Evolutionary conservation across 2,797 vertebrate genomes (phyloP).

Genomic region (Acanthornis magna): DNA sequence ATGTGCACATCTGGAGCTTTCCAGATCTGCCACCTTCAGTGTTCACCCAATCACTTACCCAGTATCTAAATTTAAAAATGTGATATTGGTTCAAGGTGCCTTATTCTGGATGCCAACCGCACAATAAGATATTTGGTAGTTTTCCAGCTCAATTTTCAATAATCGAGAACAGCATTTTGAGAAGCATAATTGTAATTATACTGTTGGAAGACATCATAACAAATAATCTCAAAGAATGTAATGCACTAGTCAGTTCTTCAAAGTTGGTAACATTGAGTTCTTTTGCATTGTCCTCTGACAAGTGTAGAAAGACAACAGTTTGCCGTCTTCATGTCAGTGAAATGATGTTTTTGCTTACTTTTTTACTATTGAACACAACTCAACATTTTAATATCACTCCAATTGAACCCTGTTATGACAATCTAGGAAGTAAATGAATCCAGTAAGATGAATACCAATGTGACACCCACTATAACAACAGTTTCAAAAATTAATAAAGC

Average conservation of each 20-base stretch:
- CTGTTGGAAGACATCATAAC: neutral
- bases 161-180: neutral
- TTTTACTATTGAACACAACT: neutral
- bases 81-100: constrained; percentile 32
- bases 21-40: constrained; percentile 41
- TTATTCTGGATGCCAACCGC: neutral
- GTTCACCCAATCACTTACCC: constrained; percentile 43
- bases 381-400: neutral
- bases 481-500: neutral
- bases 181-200: neutral
- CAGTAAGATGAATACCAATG: neutral
- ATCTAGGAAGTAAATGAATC: neutral
- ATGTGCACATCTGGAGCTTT: constrained; percentile 25
- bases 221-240: neutral
- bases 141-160: neutral
- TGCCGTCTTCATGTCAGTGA: neutral
- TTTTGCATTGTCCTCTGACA: neutral
- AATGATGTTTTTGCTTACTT: neutral
- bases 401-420: neutral
- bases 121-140: neutral
- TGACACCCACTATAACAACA: neutral
- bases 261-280: neutral
- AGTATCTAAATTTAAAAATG: constrained; percentile 30
- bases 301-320: neutral
- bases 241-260: neutral